Evolutionary conservation across 2,113 vertebrate species (phyloP).

Genomic region (Poicephalus gulielmi): DNA sequence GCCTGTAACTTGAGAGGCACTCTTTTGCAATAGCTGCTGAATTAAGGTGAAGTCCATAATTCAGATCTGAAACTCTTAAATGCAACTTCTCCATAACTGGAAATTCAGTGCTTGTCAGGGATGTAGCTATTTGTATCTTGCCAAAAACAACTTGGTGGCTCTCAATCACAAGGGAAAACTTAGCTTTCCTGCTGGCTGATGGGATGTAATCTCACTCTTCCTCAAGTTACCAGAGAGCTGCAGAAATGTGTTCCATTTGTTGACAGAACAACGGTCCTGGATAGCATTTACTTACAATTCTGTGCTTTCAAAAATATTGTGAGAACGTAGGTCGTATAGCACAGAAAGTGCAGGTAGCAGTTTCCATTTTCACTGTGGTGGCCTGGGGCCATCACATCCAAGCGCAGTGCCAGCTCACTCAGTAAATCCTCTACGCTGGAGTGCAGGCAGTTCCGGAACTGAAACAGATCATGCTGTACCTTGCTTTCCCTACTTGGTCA

Average conservation of each 20-base stretch:
- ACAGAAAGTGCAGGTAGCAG: slow-evolving; percentile 4
- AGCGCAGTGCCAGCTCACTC: background rate
- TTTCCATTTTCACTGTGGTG: background rate
- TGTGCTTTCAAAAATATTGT: slow-evolving; percentile 26
- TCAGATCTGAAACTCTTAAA: background rate
- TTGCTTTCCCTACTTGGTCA: background rate
- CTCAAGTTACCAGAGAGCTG: background rate
- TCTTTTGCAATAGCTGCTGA: background rate
- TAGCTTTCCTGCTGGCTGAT: slow-evolving; percentile 10
- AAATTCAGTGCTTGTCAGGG: slow-evolving; percentile 23
- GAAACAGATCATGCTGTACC: slow-evolving; percentile 9
- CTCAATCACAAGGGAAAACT: slow-evolving; percentile 20
- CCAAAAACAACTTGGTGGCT: slow-evolving; percentile 54
- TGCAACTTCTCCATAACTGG: slow-evolving; percentile 49
- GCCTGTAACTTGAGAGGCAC: background rate
- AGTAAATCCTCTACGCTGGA: background rate
- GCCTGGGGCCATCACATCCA: background rate
- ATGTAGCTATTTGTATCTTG: slow-evolving; percentile 27
- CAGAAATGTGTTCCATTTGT: slow-evolving; percentile 31
- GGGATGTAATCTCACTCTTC: slow-evolving; percentile 15
- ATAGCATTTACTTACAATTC: background rate
- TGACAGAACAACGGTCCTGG: slow-evolving; percentile 11
- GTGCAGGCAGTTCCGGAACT: background rate
- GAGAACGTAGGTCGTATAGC: background rate
- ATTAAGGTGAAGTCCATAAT: slow-evolving; percentile 14